These are phyloP conservation scores for Cheilosia impressa DNA, from an alignment of 2,888 invertebrate species.

Conservation along the genomic window DNA sequence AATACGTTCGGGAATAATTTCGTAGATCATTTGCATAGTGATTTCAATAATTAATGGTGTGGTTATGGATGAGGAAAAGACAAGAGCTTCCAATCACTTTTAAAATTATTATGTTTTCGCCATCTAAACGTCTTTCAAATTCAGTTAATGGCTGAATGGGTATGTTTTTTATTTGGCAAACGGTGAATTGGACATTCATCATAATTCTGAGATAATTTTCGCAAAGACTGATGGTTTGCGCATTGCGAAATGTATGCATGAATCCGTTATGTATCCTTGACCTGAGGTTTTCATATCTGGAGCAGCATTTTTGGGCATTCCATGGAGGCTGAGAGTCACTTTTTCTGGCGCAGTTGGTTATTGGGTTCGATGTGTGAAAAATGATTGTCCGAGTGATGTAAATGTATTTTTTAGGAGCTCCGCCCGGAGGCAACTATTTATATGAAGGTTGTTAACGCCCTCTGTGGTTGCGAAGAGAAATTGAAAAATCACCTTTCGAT, in stretches of 20 bases:
- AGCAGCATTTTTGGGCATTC: background rate
- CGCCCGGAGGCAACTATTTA: no score
- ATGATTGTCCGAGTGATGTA: no score
- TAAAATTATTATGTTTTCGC: conserved; percentile 5
- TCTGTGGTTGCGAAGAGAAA: no score
- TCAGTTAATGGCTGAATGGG: conserved; percentile 1
- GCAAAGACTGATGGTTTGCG: background rate
- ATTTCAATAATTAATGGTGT: conserved; percentile 38
- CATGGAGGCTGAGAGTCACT: background rate
- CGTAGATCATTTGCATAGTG: conserved; percentile 33
- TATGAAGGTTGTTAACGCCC: no score
- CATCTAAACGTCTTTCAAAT: conserved; percentile 16
- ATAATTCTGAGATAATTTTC: conserved; percentile 3
- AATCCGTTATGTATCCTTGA: conserved; percentile 23
- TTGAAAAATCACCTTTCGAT: no score
- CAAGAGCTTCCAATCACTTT: background rate
- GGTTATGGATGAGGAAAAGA: conserved; percentile 23
- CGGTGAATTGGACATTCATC: conserved; percentile 16
- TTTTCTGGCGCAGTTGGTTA: no score
- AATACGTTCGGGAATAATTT: conserved; percentile 14
- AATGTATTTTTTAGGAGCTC: no score
- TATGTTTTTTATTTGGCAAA: background rate
- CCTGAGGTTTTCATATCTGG: background rate
- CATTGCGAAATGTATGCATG: background rate
- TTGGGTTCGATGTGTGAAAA: no score